Conservation (phyloP, 1,140 invertebrate genomes). For the Euwallacea fornicatus region DNA sequence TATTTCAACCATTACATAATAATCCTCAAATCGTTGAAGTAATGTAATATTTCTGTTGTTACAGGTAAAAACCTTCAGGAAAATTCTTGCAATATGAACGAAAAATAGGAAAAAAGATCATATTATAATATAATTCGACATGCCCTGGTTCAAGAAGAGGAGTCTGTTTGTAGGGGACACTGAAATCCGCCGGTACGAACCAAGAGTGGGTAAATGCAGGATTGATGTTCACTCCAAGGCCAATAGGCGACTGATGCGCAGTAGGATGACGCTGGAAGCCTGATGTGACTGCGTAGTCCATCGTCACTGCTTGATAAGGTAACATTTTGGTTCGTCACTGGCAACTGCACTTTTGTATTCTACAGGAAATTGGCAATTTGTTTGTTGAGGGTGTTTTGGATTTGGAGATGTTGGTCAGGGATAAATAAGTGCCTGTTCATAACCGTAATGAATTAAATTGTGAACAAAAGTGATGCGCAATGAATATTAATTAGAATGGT, state of each 20-base stretch:
- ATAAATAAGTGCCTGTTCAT: too few relatives aligned
- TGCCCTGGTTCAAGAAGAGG: conserved; percentile 89
- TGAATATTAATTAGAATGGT: not conserved
- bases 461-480: too few relatives aligned
- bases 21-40: not conserved
- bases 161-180: conserved; percentile 79
- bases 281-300: conserved; percentile 79
- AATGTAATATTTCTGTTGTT: not conserved
- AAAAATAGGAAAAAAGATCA: too few relatives aligned
- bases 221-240: conserved; percentile 64
- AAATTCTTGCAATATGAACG: too few relatives aligned
- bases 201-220: conserved; percentile 82
- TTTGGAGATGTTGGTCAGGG: too few relatives aligned
- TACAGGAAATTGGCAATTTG: too few relatives aligned
- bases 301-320: conserved; percentile 83
- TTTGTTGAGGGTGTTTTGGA: too few relatives aligned
- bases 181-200: conserved; percentile 89
- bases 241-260: conserved; percentile 67
- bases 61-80: too few relatives aligned
- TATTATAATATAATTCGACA: conserved; percentile 60
- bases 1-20: not conserved
- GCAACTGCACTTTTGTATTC: too few relatives aligned
- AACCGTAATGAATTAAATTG: too few relatives aligned
- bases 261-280: conserved; percentile 73
- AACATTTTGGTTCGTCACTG: conserved; percentile 61